phyloP scores from a whole-genome alignment of 2,113 vertebrate species.

The Nannobrachium achirus region DNA sequence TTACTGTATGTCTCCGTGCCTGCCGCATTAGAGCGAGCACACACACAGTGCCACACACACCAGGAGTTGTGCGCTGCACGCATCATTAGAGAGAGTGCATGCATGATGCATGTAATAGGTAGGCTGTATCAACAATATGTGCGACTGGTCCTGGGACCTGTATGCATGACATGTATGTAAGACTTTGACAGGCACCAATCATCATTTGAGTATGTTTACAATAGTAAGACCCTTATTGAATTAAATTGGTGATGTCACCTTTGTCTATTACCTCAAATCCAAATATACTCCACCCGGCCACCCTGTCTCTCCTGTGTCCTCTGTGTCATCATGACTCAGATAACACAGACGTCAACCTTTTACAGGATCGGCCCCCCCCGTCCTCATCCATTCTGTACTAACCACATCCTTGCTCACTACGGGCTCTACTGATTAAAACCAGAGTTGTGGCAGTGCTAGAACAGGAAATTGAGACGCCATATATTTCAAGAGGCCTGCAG shows the following conservation, averaged over 20 bases:
- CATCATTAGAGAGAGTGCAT: too few relatives aligned
- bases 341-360: background rate
- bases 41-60: too few relatives aligned
- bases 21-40: too few relatives aligned
- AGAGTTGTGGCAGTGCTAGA: background rate
- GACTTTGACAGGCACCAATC: background rate
- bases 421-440: constrained; percentile 14
- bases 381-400: background rate
- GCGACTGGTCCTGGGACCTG: too few relatives aligned
- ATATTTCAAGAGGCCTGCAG: constrained; percentile 13
- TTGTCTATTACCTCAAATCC: background rate
- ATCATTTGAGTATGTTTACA: too few relatives aligned
- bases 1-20: too few relatives aligned
- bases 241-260: too few relatives aligned
- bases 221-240: too few relatives aligned
- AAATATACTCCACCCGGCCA: background rate
- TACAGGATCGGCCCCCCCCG: background rate
- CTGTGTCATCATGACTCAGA: background rate
- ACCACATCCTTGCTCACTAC: background rate
- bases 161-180: too few relatives aligned
- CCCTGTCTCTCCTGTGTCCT: background rate
- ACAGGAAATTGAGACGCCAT: constrained; percentile 18
- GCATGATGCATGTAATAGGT: too few relatives aligned
- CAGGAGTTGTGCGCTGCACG: too few relatives aligned
- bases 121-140: too few relatives aligned